Evolutionary conservation across 2,797 vertebrate species (phyloP), one percentile per base, ranked within the genome.

Genomic region (Anomalospiza imberbis): DNA sequence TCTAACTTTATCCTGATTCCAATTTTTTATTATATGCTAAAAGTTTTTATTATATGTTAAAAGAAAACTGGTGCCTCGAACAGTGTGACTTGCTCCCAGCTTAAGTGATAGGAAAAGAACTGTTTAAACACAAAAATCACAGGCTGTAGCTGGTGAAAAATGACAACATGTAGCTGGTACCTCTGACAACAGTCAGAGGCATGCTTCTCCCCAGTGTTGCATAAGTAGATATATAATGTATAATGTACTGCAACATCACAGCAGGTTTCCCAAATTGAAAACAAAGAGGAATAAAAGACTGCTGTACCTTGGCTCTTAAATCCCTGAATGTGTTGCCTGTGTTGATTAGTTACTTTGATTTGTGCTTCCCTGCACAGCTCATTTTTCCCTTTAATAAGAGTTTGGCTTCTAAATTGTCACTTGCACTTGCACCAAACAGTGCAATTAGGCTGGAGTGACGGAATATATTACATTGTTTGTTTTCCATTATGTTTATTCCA

Each of bases 401-500:
- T 75, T 94, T 21, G 0, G 91, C 77, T 94, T 96, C 91, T 96
- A 97, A 96, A 94, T 95, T 96, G 95, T 94, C 91, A 85, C 88
- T 93, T 85, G 68, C 88, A 91, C 87, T 88, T 96, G 90, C 93
- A 97, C 86, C 90, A 90, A 95, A 86, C 89, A 92, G 80, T 79
- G 88, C 94, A 96, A 96, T 96, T 96, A 96, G 83, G 68, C 86
- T 89, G 65, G 63, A 95, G 93, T 88, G 91, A 91, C 4, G 6
- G 93, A 94, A 94, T 94, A 95, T 91, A 94, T 95, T 95, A 90
- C 94, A 82, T 82, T 96, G 94, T 91, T 97, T 95, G 85, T 95
- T 96, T 97, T 91, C 95, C 84, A 87, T 88, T 97, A 96, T 96
- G 95, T 93, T 95, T 95, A 96, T 96, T 97, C 95, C 93, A 95